Evolutionary conservation across 2,888 invertebrate species (phyloP), one percentile per base, ranked within the genome.

Genomic region (Stenolophus ochropezus): DNA sequence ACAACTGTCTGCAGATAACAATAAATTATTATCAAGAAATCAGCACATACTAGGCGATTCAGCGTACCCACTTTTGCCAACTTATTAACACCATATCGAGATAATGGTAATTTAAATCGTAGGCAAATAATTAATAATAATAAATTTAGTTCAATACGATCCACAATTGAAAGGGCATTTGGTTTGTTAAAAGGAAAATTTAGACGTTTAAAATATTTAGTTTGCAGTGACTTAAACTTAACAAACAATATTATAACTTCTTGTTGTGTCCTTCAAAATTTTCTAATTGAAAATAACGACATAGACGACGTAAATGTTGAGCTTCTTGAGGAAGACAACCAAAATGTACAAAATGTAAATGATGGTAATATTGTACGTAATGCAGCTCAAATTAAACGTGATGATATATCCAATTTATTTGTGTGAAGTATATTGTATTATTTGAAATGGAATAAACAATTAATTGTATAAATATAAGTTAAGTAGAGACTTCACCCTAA

Each of bases 101-200:
- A 61, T 61, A 61, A 61, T 14, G 61, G 20, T 3, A 4, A 61
- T 27, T 61, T 61, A 61, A 61, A 21, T 8, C 25, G 23, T 25
- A 2, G 5, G n/a, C 21, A 61, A 61, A 61, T 27, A 11, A 61
- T 51, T 14, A 2, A 61, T 61, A 61, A 61, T 2, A 61, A 25
- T 21, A 61, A 61, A 21, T 21, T 61, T 21, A 61, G 21, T 21
- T 61, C 21, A 21, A 6, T 21, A 25, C 18, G 61, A 21, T 61
- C 61, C 4, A 61, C 21, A 21, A 61, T 61, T 61, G 61, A 61
- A 61, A 18, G 61, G 21, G 61, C 61, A 6, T 61, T 61, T 18
- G 61, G 61, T 6, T 27, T 61, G 21, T 27, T 23, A n/a, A 61
- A 61, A 21, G 61, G 21, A 6, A 61, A 61, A n/a, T 61, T 61